These are phyloP conservation scores for Todiramphus chloris DNA, from an alignment of 2,113 vertebrate species.

Conservation along the genomic window DNA sequence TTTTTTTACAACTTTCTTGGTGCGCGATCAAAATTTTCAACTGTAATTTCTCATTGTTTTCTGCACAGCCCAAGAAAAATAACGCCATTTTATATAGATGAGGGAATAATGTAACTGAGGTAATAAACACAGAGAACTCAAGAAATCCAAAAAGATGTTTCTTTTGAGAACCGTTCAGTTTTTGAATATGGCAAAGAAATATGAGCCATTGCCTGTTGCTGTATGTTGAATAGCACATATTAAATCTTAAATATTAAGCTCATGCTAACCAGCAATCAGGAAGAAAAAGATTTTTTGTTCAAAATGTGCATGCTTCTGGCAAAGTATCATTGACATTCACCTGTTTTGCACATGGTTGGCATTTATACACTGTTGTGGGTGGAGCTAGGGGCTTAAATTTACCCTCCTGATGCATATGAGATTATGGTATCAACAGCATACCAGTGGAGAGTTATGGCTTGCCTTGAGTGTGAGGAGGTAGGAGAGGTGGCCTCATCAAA, in stretches of 20 bases:
- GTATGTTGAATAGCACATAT: not conserved
- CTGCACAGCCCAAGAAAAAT: not conserved
- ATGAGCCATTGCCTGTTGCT: not conserved
- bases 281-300: not conserved
- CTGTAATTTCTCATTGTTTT: not conserved
- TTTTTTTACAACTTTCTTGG: not conserved
- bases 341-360: not conserved
- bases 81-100: not conserved
- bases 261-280: not conserved
- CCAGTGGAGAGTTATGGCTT: not conserved
- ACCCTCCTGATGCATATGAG: not conserved
- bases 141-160: not conserved
- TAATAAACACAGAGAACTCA: not conserved
- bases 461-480: not conserved
- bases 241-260: not conserved
- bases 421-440: not conserved
- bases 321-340: not conserved
- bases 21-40: not conserved
- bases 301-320: not conserved
- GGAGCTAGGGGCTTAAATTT: not conserved
- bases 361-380: not conserved
- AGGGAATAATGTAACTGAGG: not conserved
- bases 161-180: not conserved
- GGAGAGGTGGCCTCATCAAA: not conserved
- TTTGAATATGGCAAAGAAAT: not conserved